Evolutionary conservation across 2,888 invertebrate species (phyloP), one percentile per base, ranked within the genome.

Genomic region (Rhamphomyia laevipes): DNA sequence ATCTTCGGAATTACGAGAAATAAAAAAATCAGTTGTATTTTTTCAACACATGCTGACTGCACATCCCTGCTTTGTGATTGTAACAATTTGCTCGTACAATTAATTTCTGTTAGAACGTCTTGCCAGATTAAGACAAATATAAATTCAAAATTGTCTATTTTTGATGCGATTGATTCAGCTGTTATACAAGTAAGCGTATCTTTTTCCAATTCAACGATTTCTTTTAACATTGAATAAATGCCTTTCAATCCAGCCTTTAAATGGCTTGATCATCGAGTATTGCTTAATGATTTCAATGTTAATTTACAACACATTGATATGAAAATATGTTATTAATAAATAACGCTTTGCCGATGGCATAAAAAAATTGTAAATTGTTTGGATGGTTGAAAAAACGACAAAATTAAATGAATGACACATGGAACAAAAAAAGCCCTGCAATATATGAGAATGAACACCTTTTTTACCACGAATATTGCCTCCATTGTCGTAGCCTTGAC

Each of bases 341-440:
- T n/a, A 40, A 40, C 40, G 48, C 41, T 46, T 50, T 46, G 46
- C 21, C 42, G 46, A 46, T 46, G 33, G 41, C 42, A 33, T 47
- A 17, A 46, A 46, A 50, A 50, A 46, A 46, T 50, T 46, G 17
- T 50, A 41, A 47, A 50, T 45, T 49, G 35, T 45, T 49, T 49
- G 46, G 42, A 38, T 46, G 43, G 46, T 45, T 42, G 46, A 38
- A 50, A 50, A 46, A 18, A 50, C 35, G 30, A 46, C 46, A 35
- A 50, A 44, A 44, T 44, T 44, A 33, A 44, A 44, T 9, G 31
- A 31, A 18, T 44, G 44, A 16, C 46, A 38, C 46, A 50, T 33
- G 46, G 33, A 47, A 50, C 46, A 33, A 43, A 43, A 11, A 50
- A 46, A 37, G 46, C 50, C 46, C 50, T 40, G 40, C 11, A 40